Conservation (phyloP, 2,888 invertebrate species). For the Mesopsocus fuscifrons region DNA sequence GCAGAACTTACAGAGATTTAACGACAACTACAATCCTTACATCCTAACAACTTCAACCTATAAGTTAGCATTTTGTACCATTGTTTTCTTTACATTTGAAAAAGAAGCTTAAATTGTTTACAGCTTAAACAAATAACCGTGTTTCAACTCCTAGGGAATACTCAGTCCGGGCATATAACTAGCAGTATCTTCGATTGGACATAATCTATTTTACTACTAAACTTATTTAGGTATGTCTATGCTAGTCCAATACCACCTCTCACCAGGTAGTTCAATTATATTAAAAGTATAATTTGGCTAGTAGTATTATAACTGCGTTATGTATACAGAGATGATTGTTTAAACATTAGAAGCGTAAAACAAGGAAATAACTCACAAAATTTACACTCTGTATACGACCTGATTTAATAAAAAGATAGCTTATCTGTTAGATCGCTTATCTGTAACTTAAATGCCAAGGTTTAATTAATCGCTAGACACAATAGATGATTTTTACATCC, state of each 20-base stretch:
- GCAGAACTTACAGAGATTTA: conserved; percentile 2
- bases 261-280: neutral
- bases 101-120: conserved; percentile 1
- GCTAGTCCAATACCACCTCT: neutral
- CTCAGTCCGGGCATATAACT: neutral
- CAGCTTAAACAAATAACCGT: conserved; percentile 7
- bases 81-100: conserved; percentile 1
- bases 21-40: neutral
- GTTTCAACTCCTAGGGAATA: neutral
- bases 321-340: conserved; percentile 5
- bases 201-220: neutral
- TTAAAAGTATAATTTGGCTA: conserved; percentile 7
- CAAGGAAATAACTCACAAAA: conserved; percentile 1
- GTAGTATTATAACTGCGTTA: too few relatives aligned
- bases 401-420: neutral
- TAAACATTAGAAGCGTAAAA: neutral
- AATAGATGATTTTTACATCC: neutral
- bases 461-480: neutral
- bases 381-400: conserved; percentile 6
- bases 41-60: neutral
- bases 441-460: conserved; percentile 6
- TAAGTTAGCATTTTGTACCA: conserved; percentile 5
- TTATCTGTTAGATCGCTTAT: conserved; percentile 7
- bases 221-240: neutral
- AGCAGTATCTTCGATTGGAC: neutral